Conservation (phyloP, 2,797 vertebrate genomes). For the Chaetophractus vellerosus region DNA sequence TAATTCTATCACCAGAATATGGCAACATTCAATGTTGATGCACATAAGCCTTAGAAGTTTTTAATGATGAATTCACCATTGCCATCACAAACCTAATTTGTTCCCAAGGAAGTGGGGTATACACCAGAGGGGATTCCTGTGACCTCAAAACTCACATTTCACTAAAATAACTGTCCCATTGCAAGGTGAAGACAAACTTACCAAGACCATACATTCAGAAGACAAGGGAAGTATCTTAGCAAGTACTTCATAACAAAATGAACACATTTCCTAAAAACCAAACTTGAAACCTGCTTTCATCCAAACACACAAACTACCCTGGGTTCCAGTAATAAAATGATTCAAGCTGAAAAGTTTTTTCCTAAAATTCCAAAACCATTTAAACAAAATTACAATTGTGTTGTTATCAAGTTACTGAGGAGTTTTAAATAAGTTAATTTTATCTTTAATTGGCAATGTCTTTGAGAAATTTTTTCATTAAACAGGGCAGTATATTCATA, state of each 20-base stretch:
- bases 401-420: not conserved
- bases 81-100: not conserved
- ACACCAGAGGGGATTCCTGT: not conserved
- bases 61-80: not conserved
- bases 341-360: not conserved
- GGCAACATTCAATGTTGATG: too few species aligned
- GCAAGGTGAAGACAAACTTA: not conserved
- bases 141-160: not conserved
- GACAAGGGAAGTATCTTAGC: not conserved
- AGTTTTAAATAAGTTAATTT: not conserved
- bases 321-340: not conserved
- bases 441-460: not conserved
- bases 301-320: not conserved
- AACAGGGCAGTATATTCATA: not conserved
- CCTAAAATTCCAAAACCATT: not conserved
- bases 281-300: not conserved
- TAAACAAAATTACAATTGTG: not conserved
- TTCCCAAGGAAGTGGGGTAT: not conserved
- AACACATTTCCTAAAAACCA: not conserved
- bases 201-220: not conserved
- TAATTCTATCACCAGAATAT: not conserved
- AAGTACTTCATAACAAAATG: not conserved
- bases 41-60: not conserved
- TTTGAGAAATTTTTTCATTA: not conserved
- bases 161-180: not conserved